phyloP scores from a whole-genome alignment of 2,888 invertebrate genomes.

The Cataglyphis rosenhaueri region DNA sequence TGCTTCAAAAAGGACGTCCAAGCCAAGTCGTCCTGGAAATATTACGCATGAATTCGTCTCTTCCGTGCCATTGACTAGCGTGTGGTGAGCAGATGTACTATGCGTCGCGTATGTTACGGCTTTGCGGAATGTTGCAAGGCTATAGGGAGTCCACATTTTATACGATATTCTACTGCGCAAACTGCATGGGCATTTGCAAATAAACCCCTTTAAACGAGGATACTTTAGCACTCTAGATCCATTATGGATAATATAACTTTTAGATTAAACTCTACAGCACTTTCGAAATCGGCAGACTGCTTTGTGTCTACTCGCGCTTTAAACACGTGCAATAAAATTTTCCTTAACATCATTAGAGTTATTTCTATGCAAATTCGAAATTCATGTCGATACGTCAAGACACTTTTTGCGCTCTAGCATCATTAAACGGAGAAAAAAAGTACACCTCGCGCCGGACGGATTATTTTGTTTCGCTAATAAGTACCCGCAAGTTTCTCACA shows the following conservation, averaged over 20 bases:
- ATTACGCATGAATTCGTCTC: constrained; percentile 53
- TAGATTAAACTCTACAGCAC: constrained; percentile 16
- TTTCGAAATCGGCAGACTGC: constrained; percentile 6
- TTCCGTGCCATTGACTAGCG: constrained; percentile 36
- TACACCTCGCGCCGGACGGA: neutral
- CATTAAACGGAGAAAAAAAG: neutral
- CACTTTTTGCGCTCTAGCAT: neutral
- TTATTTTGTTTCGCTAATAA: constrained; percentile 12
- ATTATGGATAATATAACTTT: constrained; percentile 1
- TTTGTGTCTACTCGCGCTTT: neutral
- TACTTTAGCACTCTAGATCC: neutral
- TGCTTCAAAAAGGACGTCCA: constrained; percentile 50
- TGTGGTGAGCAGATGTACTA: constrained; percentile 56
- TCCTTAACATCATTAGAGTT: neutral
- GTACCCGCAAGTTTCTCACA: neutral
- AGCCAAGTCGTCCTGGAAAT: constrained; percentile 46
- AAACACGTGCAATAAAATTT: neutral
- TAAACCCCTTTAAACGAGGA: neutral
- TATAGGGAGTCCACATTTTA: constrained; percentile 6
- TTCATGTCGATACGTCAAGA: neutral
- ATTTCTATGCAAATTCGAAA: neutral
- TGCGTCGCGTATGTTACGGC: neutral
- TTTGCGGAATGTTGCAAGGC: constrained; percentile 3
- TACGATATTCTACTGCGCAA: neutral
- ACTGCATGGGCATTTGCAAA: neutral